Evolutionary conservation across 2,113 vertebrate genomes (phyloP), one percentile per base, ranked within the genome.

Genomic region (Corythaixoides concolor): DNA sequence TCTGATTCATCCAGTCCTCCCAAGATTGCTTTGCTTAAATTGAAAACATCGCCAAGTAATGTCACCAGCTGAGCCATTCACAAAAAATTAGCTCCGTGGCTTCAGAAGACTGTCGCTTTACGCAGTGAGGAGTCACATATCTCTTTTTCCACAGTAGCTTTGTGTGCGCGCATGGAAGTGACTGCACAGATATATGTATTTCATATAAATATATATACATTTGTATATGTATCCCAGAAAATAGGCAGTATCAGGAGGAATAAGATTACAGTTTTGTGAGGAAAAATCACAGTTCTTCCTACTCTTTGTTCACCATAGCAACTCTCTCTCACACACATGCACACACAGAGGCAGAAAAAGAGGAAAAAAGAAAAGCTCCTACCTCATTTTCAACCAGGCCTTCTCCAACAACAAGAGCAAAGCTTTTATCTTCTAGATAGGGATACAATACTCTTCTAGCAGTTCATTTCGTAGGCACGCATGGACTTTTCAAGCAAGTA

Each of bases 281-380:
- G 23, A 58, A 93, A 72, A 94, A 73, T 87, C 81, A 67, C 52
- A 92, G 27, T 77, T 69, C 26, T 84, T 95, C 74, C 79, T 76
- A 62, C 13, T 14, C 22, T 83, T 75, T 85, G 90, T 53, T 97
- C 95, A 95, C 87, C 87, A 96, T 94, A 96, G 88, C 93, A 97
- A 93, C 93, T 90, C 93, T 80, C 49, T 27, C 32, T 20, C 30
- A 39, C 0, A 4, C 37, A 22, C 11, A 8, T 3, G 56, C 37
- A 66, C 14, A 60, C 32, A 52, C 9, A 62, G 47, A 90, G 63
- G 70, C 32, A 92, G 79, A 70, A 85, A 45, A 91, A 81, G 50
- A 62, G 18, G 76, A 37, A 80, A 80, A 70, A 89, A 78, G 14
- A 37, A 81, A 83, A 83, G 55, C 55, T 88, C 30, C 53, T 59